A percentile compares a stretch with the other conserved stretches of the same genome.
Evolutionary conservation across 2,888 invertebrate genomes (phyloP).

Genomic region (Pyralis farinalis): DNA sequence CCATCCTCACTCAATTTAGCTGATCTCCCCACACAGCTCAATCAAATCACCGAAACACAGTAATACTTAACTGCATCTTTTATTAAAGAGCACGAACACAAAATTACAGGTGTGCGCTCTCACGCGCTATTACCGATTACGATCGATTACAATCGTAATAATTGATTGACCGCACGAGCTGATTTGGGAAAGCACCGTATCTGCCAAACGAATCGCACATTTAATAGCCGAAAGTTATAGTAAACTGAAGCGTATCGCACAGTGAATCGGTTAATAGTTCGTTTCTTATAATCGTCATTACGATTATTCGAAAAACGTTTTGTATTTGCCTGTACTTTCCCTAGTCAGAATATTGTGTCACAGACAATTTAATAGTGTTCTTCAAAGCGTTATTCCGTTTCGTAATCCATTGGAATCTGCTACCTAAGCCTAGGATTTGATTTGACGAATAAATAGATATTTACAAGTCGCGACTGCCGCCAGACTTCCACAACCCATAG

Average conservation of each 20-base stretch:
- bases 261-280: slow-evolving; percentile 7
- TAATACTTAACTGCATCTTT: too few species aligned
- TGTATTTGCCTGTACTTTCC: background rate
- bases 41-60: too few species aligned
- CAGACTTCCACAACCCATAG: too few species aligned
- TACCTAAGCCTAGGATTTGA: too few species aligned
- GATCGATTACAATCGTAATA: slow-evolving; percentile 51
- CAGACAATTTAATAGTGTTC: too few species aligned
- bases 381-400: too few species aligned
- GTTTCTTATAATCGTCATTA: slow-evolving; percentile 3
- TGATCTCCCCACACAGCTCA: too few species aligned
- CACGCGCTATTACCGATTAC: slow-evolving; percentile 57
- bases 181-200: slow-evolving; percentile 37
- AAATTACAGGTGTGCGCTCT: slow-evolving; percentile 43
- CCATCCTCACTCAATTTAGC: too few species aligned
- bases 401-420: too few species aligned
- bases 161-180: slow-evolving; percentile 56
- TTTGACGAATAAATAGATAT: too few species aligned
- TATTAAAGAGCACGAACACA: background rate
- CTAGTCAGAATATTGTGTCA: too few species aligned
- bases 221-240: slow-evolving; percentile 16
- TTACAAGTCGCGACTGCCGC: too few species aligned
- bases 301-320: slow-evolving; percentile 4
- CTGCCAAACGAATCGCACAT: slow-evolving; percentile 16
- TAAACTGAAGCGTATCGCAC: slow-evolving; percentile 7